Conservation (phyloP, 2,888 invertebrate species). For the Drosophila mimica region DNA sequence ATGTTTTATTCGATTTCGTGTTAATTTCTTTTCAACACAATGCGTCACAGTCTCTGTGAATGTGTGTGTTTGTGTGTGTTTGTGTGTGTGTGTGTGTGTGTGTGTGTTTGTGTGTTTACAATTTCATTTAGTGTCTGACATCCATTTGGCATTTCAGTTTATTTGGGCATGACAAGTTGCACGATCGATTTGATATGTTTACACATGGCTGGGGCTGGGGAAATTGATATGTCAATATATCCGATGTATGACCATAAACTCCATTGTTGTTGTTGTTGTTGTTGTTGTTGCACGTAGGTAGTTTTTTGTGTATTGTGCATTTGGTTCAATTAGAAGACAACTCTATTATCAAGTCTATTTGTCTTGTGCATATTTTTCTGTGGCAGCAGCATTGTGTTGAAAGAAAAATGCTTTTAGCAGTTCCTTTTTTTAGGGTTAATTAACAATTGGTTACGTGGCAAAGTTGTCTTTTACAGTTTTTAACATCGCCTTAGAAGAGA, state of each 20-base stretch:
- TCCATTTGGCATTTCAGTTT: constrained; percentile 63
- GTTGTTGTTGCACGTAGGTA: constrained; percentile 15
- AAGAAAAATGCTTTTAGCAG: constrained; percentile 22
- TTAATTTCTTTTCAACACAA: constrained; percentile 75
- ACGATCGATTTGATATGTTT: constrained; percentile 75
- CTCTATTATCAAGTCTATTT: constrained; percentile 40
- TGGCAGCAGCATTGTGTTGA: constrained; percentile 1
- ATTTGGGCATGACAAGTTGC: constrained; percentile 78
- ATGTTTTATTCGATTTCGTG: constrained; percentile 70
- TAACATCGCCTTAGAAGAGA: no score
- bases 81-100: constrained; percentile 15
- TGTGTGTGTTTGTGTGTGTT: no score
- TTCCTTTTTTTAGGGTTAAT: not conserved
- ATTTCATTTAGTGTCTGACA: constrained; percentile 79
- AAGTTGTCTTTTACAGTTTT: not conserved
- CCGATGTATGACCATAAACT: constrained; percentile 5
- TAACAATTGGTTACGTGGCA: not conserved
- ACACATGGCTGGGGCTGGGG: constrained; percentile 49
- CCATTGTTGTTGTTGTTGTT: constrained; percentile 8
- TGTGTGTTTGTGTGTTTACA: constrained; percentile 64
- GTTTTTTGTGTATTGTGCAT: constrained; percentile 17
- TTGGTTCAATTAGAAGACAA: constrained; percentile 45
- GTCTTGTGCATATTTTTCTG: constrained; percentile 6
- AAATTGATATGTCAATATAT: constrained; percentile 75
- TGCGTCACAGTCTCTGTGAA: constrained; percentile 65